phyloP scores from a whole-genome alignment of 1,140 invertebrate genomes.

The Marisa cornuarietis region DNA sequence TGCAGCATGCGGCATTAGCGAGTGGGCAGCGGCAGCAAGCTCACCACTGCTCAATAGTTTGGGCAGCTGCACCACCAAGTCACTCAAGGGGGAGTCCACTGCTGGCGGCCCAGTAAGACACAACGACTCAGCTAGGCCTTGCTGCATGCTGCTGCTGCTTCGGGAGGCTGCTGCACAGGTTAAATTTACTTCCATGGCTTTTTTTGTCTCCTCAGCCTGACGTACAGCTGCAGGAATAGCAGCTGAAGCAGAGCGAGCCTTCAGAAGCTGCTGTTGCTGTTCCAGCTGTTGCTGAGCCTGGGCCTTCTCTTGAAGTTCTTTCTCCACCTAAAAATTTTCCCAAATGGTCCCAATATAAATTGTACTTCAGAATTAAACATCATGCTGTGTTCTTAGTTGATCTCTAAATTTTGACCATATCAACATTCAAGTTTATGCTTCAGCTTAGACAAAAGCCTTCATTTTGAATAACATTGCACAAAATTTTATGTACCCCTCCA shows the following conservation, averaged over 20 bases:
- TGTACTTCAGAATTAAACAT: no score
- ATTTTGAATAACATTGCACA: no score
- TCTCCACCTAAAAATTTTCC: conserved; percentile 70
- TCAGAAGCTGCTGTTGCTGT: conserved; percentile 50
- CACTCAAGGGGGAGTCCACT: conserved; percentile 19
- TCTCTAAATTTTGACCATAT: no score
- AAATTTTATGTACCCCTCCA: no score
- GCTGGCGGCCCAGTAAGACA: conserved; percentile 10
- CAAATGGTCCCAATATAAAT: no score
- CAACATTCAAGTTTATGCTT: no score
- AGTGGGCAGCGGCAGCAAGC: conserved; percentile 9
- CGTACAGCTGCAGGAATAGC: conserved; percentile 16
- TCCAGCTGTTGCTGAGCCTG: conserved; percentile 62
- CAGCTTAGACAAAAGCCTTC: no score
- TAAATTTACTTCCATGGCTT: conserved; percentile 1
- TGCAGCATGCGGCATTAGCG: conserved; percentile 14
- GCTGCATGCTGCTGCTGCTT: conserved; percentile 1
- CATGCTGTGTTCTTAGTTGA: no score
- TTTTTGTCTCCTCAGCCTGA: conserved; percentile 13
- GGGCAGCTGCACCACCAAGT: conserved; percentile 27
- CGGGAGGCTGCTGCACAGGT: neutral
- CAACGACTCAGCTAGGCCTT: conserved; percentile 5
- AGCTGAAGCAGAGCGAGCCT: conserved; percentile 17
- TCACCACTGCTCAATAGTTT: conserved; percentile 27
- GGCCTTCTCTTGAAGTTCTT: conserved; percentile 77